Evolutionary conservation across 2,113 vertebrate genomes (phyloP).

Genomic region (Rutilus rutilus): DNA sequence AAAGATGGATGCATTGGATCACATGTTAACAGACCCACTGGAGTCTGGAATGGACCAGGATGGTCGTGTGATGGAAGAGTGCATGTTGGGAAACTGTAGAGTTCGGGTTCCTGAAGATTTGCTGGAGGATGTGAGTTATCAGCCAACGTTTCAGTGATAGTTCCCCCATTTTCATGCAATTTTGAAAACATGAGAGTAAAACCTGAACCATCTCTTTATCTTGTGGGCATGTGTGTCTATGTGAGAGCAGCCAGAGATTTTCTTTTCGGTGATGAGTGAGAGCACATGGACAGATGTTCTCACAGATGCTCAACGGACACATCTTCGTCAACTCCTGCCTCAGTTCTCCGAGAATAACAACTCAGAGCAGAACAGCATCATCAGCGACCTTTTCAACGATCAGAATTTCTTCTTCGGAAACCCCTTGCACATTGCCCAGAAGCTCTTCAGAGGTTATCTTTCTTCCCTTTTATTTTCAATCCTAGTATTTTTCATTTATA

Average conservation of each 20-base stretch:
- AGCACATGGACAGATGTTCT: constrained; percentile 90
- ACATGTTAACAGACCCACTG: constrained; percentile 90
- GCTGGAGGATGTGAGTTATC: constrained; percentile 89
- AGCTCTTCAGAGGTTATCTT: constrained; percentile 87
- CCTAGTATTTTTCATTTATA: background rate
- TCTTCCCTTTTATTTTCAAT: background rate
- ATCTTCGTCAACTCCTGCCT: constrained; percentile 90
- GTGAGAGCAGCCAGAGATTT: constrained; percentile 86
- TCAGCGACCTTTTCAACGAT: constrained; percentile 84
- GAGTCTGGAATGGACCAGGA: constrained; percentile 83
- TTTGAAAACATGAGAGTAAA: background rate
- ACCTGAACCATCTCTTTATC: background rate
- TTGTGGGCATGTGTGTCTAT: constrained; percentile 7
- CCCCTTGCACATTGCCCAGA: constrained; percentile 92
- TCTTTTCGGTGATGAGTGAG: constrained; percentile 92
- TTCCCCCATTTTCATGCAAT: no score
- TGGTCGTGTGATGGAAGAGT: constrained; percentile 90
- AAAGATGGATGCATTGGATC: constrained; percentile 88
- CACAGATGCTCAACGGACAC: constrained; percentile 86
- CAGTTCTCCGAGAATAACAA: constrained; percentile 82
- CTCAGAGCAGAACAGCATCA: constrained; percentile 81
- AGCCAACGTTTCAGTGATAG: background rate
- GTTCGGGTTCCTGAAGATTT: constrained; percentile 93
- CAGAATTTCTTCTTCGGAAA: constrained; percentile 93
- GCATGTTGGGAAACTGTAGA: constrained; percentile 86